phyloP scores from a whole-genome alignment of 2,888 invertebrate species.

The Tetheella fluctuosa region DNA sequence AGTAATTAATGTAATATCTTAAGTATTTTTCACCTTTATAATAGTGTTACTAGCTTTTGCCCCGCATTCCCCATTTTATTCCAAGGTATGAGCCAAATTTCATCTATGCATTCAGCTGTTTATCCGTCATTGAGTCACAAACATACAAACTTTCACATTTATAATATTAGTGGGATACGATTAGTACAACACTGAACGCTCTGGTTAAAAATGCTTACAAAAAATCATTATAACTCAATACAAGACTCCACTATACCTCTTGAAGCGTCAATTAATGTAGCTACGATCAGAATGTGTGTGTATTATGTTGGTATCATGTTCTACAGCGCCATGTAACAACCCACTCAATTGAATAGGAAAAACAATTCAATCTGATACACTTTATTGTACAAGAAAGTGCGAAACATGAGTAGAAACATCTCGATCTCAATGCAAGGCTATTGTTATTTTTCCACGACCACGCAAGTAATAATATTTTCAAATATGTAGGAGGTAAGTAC shows the following conservation, averaged over 20 bases:
- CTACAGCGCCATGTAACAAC: not conserved
- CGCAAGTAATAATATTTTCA: not conserved
- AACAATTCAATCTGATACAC: slow-evolving; percentile 13
- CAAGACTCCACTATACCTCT: not conserved
- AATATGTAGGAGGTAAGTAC: not conserved
- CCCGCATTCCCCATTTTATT: too few relatives aligned
- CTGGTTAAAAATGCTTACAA: too few relatives aligned
- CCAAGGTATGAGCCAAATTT: too few relatives aligned
- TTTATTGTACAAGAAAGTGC: slow-evolving; percentile 18
- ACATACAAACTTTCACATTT: too few relatives aligned
- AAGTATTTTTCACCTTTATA: too few relatives aligned
- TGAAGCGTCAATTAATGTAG: not conserved
- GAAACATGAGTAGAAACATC: not conserved
- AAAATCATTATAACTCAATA: too few relatives aligned
- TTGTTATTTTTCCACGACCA: slow-evolving; percentile 3
- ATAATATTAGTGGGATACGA: too few relatives aligned
- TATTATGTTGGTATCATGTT: not conserved
- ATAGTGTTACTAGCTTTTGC: too few relatives aligned
- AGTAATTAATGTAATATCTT: too few relatives aligned
- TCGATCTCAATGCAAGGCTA: not conserved
- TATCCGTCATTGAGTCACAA: too few relatives aligned
- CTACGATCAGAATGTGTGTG: not conserved
- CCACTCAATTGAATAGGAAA: slow-evolving; percentile 7
- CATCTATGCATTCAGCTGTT: too few relatives aligned
- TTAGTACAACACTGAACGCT: too few relatives aligned